Conservation (phyloP, 2,888 invertebrate species). For the Ennomos erosarius region DNA sequence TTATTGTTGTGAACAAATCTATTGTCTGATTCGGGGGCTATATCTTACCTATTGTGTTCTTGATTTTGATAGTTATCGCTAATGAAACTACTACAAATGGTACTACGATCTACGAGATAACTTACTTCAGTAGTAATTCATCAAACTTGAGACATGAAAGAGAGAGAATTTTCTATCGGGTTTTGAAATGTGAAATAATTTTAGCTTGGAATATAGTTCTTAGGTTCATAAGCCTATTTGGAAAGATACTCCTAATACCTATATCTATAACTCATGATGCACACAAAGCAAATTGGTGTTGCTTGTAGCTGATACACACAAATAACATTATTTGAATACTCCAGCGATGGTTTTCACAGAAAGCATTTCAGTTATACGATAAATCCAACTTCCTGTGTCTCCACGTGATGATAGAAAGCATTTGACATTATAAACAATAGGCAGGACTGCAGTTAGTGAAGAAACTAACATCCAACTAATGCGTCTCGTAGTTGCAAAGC, state of each 20-base stretch:
- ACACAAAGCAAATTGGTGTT: constrained; percentile 1
- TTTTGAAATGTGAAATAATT: constrained; percentile 28
- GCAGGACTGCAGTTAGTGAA: constrained; percentile 2
- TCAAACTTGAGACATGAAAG: constrained; percentile 34
- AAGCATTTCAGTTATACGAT: not conserved
- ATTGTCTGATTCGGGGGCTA: constrained; percentile 18
- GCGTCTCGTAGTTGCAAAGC: not conserved
- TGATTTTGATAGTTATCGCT: constrained; percentile 17
- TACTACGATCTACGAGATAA: constrained; percentile 28
- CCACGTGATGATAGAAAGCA: constrained; percentile 16
- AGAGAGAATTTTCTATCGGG: constrained; percentile 34
- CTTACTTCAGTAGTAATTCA: constrained; percentile 32
- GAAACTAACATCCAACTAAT: constrained; percentile 4
- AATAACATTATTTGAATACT: not conserved
- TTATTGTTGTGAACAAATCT: constrained; percentile 23
- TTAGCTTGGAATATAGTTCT: constrained; percentile 10
- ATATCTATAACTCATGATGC: constrained; percentile 8
- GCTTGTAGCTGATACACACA: not conserved
- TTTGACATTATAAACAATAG: not conserved
- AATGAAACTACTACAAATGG: constrained; percentile 32
- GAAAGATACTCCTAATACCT: not conserved
- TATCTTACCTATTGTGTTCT: constrained; percentile 19
- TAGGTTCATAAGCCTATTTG: not conserved
- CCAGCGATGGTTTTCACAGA: not conserved
- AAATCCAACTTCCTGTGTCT: not conserved